phyloP scores from a whole-genome alignment of 1,140 invertebrate genomes.

The Zaprionus lachaisei region DNA sequence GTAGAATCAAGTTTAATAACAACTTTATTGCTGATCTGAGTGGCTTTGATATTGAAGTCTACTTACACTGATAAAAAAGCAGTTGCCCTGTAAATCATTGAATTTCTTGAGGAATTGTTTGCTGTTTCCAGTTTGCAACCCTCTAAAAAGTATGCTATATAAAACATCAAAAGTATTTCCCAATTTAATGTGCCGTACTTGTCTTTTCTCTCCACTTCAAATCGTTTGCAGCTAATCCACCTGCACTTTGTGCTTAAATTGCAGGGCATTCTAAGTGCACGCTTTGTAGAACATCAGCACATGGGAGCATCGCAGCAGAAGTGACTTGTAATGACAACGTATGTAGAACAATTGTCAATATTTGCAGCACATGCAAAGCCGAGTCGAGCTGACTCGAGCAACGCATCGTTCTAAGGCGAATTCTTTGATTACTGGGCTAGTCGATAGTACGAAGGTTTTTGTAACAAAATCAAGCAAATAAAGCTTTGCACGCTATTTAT shows the following conservation, averaged over 20 bases:
- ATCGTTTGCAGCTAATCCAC: background rate
- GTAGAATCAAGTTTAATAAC: too few species aligned
- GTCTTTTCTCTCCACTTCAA: background rate
- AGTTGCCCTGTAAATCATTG: background rate
- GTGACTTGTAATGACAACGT: constrained; percentile 55
- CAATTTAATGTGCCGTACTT: background rate
- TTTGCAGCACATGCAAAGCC: constrained; percentile 70
- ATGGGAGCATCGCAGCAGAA: constrained; percentile 48
- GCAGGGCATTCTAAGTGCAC: constrained; percentile 60
- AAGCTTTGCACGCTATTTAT: constrained; percentile 67
- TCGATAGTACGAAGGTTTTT: constrained; percentile 58
- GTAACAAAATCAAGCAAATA: constrained; percentile 76
- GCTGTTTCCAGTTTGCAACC: background rate
- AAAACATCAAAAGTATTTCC: background rate
- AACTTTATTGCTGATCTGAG: too few species aligned
- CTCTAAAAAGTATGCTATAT: constrained; percentile 40
- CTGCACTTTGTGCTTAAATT: background rate
- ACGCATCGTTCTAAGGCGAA: constrained; percentile 44
- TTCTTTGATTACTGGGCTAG: constrained; percentile 54
- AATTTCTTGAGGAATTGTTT: background rate
- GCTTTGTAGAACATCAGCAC: constrained; percentile 59
- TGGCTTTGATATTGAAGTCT: too few species aligned
- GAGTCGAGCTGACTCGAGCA: constrained; percentile 25
- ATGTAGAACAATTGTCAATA: constrained; percentile 66
- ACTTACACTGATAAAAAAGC: constrained; percentile 16